These are phyloP conservation scores for Pachyramphus minor DNA, from an alignment of 2,113 vertebrate genomes.

Conservation along the genomic window DNA sequence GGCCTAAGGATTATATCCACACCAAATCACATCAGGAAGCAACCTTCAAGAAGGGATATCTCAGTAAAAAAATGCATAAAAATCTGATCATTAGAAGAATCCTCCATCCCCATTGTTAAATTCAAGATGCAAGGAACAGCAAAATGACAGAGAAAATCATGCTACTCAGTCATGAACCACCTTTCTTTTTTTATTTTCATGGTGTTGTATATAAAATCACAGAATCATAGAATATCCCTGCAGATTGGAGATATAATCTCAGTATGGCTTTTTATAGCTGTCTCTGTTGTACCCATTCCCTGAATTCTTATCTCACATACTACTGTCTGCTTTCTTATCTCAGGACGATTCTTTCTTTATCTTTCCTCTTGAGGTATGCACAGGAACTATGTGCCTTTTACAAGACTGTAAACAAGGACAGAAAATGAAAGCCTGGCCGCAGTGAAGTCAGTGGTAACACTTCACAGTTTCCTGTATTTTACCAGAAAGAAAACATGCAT, in stretches of 20 bases:
- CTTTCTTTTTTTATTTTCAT: background rate
- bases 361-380: background rate
- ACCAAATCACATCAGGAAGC: background rate
- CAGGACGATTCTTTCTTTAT: background rate
- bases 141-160: background rate
- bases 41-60: background rate
- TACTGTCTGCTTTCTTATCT: slow-evolving; percentile 51
- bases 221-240: background rate
- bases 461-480: background rate
- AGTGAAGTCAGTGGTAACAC: background rate
- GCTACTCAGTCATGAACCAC: background rate
- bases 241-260: background rate
- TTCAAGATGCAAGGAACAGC: background rate
- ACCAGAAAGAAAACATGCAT: background rate
- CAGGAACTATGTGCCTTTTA: slow-evolving; percentile 7
- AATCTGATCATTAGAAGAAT: background rate
- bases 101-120: background rate
- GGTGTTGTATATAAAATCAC: background rate
- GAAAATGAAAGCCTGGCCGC: background rate
- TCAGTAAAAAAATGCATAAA: background rate
- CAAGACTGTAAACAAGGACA: background rate
- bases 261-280: background rate
- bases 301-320: slow-evolving; percentile 43
- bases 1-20: background rate
- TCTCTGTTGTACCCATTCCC: background rate